phyloP scores from a whole-genome alignment of 35 echinoderm and acorn worm genomes.

The Ptychodera flava region DNA sequence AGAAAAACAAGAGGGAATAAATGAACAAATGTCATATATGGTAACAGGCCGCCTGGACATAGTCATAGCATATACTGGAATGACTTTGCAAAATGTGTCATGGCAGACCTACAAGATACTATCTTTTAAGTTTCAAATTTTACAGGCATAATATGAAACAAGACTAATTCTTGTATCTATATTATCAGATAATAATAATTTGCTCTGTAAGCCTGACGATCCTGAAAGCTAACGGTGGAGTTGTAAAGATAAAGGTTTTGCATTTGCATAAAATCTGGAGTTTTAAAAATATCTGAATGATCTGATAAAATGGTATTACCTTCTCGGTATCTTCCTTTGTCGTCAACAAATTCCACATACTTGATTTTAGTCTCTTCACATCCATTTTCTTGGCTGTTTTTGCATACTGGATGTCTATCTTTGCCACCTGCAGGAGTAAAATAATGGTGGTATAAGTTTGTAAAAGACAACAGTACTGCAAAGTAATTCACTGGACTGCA shows the following conservation, averaged over 20 bases:
- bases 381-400: constrained; percentile 94
- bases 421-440: constrained; percentile 50
- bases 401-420: constrained; percentile 86
- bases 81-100: neutral
- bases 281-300: no score
- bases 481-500: no score
- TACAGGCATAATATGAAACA: neutral
- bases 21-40: neutral
- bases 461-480: no score
- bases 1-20: neutral
- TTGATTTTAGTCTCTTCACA: constrained; percentile 74
- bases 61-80: neutral
- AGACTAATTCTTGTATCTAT: constrained; percentile 12
- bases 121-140: neutral
- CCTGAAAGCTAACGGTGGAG: neutral
- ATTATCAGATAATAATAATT: no score
- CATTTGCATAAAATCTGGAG: neutral
- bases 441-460: neutral
- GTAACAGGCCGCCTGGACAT: neutral
- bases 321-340: constrained; percentile 40
- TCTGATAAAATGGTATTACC: no score
- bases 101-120: neutral
- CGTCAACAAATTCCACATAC: constrained; percentile 80
- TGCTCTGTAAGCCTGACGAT: neutral
- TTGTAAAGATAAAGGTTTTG: neutral